A percentile compares a stretch with the other conserved stretches of the same genome.
phyloP scores from a whole-genome alignment of 2,113 vertebrate species.

The Irena cyanogastra region DNA sequence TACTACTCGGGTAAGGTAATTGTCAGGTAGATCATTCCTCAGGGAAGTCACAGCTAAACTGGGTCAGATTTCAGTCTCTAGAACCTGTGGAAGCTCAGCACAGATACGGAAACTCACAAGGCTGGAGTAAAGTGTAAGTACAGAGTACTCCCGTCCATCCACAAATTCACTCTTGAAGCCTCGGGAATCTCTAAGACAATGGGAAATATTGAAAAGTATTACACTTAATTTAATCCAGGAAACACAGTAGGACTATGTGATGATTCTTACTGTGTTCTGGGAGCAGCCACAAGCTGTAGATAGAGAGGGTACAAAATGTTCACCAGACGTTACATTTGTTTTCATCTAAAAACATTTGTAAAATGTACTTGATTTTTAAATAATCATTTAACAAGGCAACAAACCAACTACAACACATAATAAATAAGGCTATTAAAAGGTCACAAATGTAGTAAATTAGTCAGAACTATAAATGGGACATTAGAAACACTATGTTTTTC shows the following conservation, averaged over 20 bases:
- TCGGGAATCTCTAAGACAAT: constrained; percentile 20
- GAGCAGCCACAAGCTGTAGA: constrained; percentile 52
- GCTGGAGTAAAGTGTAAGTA: not conserved
- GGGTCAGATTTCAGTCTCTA: constrained; percentile 39
- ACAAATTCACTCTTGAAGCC: not conserved
- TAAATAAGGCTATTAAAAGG: constrained; percentile 74
- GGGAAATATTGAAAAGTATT: constrained; percentile 54
- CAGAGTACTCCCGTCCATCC: not conserved
- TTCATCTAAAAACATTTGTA: constrained; percentile 62
- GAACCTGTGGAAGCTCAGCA: not conserved
- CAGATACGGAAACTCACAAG: not conserved
- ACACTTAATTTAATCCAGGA: constrained; percentile 55
- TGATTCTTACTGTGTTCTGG: constrained; percentile 8
- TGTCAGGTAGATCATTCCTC: constrained; percentile 26
- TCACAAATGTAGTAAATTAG: constrained; percentile 70
- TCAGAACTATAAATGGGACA: constrained; percentile 70
- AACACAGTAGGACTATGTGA: not conserved
- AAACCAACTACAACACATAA: constrained; percentile 67
- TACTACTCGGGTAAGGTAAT: constrained; percentile 52
- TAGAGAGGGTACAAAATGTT: constrained; percentile 62
- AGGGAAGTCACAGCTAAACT: constrained; percentile 37
- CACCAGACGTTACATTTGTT: constrained; percentile 64
- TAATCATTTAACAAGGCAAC: constrained; percentile 71
- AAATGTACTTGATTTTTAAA: constrained; percentile 72
- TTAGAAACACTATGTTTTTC: constrained; percentile 63